Base-by-base conservation (phyloP, 2,113 vertebrate genomes). In the Cinclus mexicanus region DNA sequence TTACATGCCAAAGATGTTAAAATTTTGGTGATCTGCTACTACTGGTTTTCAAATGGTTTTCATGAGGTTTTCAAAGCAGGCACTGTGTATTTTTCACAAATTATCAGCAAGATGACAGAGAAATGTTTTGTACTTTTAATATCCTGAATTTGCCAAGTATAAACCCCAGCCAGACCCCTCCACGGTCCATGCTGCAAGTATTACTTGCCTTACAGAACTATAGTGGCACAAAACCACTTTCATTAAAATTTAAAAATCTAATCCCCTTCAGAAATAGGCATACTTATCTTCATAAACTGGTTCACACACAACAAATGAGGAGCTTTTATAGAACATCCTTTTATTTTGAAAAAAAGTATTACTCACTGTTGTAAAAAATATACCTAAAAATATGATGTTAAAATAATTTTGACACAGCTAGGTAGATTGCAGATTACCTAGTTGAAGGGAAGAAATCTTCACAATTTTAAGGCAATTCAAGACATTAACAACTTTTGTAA, bases 361-460 rank as follows among this genome's bases (percentile, higher is more conserved):
- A 68, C 52, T 96, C 94, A 85, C 90, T 95, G 90, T 95, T 95
- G 78, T 96, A 97, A 89, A 96, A 97, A 97, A 96, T 83, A 86
- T 12, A 72, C 61, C 76, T 85, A 76, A 93, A 90, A 81, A 56
- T 41, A 87, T 25, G 88, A 82, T 93, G 78, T 87, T 87, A 94
- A 56, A 53, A 71, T 44, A 85, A 72, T 56, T 74, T 75, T 94
- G 93, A 87, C 67, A 80, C 29, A 91, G 71, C 35, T 65, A 94
- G 87, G 80, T 52, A 81, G 37, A 39, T 4, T 74, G 46, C 44
- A 90, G 39, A 74, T 81, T 74, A 95, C 29, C 84, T 52, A 87
- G 75, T 1, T 91, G 71, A 81, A 78, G 17, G 88, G 46, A 91
- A 89, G 22, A 89, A 90, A 79, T 91, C 37, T 61, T 72, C 75